A percentile compares a stretch with the other conserved stretches of the same genome.
Evolutionary conservation across 1,140 invertebrate genomes (phyloP).

Genomic region (Dinoponera quadriceps): DNA sequence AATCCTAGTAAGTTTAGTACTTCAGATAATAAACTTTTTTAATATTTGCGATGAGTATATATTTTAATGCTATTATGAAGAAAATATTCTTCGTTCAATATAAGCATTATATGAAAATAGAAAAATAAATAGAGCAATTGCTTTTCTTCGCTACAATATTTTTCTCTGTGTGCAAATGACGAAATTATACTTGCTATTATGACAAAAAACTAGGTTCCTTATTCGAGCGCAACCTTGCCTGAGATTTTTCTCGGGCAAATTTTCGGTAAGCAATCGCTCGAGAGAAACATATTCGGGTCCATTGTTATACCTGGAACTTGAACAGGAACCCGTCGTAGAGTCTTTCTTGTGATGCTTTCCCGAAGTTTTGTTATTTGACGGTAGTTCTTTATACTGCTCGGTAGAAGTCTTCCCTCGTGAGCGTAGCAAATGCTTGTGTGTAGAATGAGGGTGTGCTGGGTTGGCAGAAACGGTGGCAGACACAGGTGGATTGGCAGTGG

Average conservation of each 20-base stretch:
- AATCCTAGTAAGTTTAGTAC: too few species aligned
- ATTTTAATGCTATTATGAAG: too few species aligned
- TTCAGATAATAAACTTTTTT: too few species aligned
- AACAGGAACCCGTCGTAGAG: constrained; percentile 91
- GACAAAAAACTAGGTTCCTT: too few species aligned
- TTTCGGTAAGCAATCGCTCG: neutral
- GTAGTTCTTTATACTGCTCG: constrained; percentile 81
- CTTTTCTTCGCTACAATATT: too few species aligned
- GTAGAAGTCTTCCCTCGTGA: constrained; percentile 81
- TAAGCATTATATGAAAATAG: too few species aligned
- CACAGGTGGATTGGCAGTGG: constrained; percentile 81
- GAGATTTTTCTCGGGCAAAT: neutral
- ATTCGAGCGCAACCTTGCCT: neutral
- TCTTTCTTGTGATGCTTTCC: constrained; percentile 84
- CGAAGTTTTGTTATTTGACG: constrained; percentile 68
- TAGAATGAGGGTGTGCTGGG: constrained; percentile 81
- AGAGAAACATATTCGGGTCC: too few species aligned
- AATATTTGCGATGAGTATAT: too few species aligned
- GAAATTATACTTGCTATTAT: too few species aligned
- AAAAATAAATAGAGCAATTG: too few species aligned
- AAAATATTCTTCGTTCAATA: too few species aligned
- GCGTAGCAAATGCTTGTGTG: constrained; percentile 85
- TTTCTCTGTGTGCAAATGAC: too few species aligned
- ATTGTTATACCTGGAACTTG: constrained; percentile 88
- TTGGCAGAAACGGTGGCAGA: constrained; percentile 81